Evolutionary conservation across 2,888 invertebrate species (phyloP), one percentile per base, ranked within the genome.

Genomic region (Spilarctia lutea): DNA sequence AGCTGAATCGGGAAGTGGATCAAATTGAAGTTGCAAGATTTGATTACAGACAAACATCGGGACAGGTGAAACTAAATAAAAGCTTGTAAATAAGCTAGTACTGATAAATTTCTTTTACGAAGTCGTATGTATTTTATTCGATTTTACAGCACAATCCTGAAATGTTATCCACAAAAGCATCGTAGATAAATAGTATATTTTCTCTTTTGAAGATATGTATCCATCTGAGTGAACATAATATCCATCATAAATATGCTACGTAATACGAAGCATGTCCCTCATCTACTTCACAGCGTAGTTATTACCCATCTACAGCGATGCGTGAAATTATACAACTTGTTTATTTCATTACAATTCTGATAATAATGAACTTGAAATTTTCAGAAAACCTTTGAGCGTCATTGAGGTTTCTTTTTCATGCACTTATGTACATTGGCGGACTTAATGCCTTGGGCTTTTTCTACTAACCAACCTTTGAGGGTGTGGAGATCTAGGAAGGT

Each of bases 291-390:
- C 2, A 66, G 10, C 35, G 39, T 39, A 35, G 35, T n/a, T 66
- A 39, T 35, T 39, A 66, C 65, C 35, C 39, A n/a, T 24, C 24
- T 66, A 66, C 65, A 20, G 42, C 27, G 39, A 68, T 42, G 39
- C 68, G 68, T 68, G 68, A 45, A 42, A 39, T 68, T n/a, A 68
- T 27, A 42, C 45, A 18, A 27, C 18, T 18, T 68, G 68, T 45
- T 63, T 63, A 63, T 63, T 30, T 60, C 30, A 30, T 63, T 30
- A 30, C 63, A 18, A 63, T 63, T 63, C 18, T 6, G 18, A 63
- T 30, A 18, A 63, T 30, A 18, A 18, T 63, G 16, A 56, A 69
- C 20, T 45, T 10, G n/a, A 68, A 24, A 2, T 48, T 11, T 1
- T 30, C 20, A 33, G 63, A 63, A 63, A 63, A 18, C 63, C 30